These are phyloP conservation scores for Pristionchus pacificus DNA, from an alignment of 1,140 invertebrate species.

Conservation along the genomic window DNA sequence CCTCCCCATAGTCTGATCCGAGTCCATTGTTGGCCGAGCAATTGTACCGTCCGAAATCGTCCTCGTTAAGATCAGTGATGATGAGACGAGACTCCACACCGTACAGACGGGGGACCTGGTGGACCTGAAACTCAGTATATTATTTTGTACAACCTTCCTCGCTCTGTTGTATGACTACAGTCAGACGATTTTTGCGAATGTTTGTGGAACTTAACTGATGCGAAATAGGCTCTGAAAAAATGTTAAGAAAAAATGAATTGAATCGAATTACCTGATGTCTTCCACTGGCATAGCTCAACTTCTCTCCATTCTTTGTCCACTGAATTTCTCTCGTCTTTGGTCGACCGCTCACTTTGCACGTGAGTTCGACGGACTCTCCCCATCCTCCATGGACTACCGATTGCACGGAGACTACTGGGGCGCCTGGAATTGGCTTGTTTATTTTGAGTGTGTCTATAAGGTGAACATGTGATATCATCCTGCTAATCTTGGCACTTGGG, in stretches of 20 bases:
- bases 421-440: constrained; percentile 15
- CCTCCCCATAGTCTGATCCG: constrained; percentile 28
- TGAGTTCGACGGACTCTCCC: constrained; percentile 21
- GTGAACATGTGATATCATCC: neutral
- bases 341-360: constrained; percentile 31
- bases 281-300: constrained; percentile 24
- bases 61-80: constrained; percentile 33
- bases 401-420: constrained; percentile 24
- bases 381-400: constrained; percentile 14
- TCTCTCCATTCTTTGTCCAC: constrained; percentile 32
- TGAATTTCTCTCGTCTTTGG: constrained; percentile 30
- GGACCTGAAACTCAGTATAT: constrained; percentile 27
- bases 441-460: too few relatives aligned
- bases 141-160: constrained; percentile 2
- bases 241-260: constrained; percentile 14
- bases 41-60: constrained; percentile 42
- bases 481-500: too few relatives aligned
- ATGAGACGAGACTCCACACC: constrained; percentile 39
- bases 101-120: constrained; percentile 37
- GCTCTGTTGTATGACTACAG: too few relatives aligned
- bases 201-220: too few relatives aligned
- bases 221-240: constrained; percentile 7
- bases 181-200: too few relatives aligned
- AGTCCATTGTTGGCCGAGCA: constrained; percentile 42
- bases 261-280: constrained; percentile 20